Conservation (phyloP, 1,140 invertebrate species). For the Drosophila ironensis region DNA sequence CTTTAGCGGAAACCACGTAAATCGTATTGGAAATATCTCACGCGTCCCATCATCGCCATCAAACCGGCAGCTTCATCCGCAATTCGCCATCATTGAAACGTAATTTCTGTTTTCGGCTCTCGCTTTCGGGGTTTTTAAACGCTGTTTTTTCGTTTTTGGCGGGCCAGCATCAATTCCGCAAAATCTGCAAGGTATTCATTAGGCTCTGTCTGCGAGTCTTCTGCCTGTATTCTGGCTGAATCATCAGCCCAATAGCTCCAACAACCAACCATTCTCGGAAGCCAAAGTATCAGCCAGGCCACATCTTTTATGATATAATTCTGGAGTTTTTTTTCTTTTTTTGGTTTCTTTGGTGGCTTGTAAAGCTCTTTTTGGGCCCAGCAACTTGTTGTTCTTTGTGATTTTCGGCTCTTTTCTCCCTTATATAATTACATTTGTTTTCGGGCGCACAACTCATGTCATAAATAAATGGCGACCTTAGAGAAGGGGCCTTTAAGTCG, state of each 20-base stretch:
- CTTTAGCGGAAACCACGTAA: constrained; percentile 64
- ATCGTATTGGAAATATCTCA: constrained; percentile 75
- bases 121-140: neutral
- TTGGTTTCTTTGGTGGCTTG: constrained; percentile 22
- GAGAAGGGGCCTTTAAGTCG: constrained; percentile 19
- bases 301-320: constrained; percentile 67
- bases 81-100: constrained; percentile 55
- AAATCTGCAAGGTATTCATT: constrained; percentile 78
- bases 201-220: constrained; percentile 44
- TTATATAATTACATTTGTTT: constrained; percentile 73
- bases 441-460: constrained; percentile 60
- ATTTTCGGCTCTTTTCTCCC: constrained; percentile 29
- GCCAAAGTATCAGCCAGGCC: constrained; percentile 61
- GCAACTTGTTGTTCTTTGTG: constrained; percentile 49
- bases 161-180: constrained; percentile 65
- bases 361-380: constrained; percentile 21
- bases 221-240: constrained; percentile 45
- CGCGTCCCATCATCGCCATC: constrained; percentile 50
- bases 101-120: constrained; percentile 52
- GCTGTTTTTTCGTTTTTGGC: neutral
- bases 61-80: constrained; percentile 35
- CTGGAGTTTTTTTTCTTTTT: constrained; percentile 22
- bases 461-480: constrained; percentile 73
- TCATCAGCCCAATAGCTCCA: constrained; percentile 48
- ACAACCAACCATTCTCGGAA: constrained; percentile 58